Evolutionary conservation across 2,888 invertebrate genomes (phyloP), one percentile per base, ranked within the genome.

Genomic region (Gryllus longicercus): DNA sequence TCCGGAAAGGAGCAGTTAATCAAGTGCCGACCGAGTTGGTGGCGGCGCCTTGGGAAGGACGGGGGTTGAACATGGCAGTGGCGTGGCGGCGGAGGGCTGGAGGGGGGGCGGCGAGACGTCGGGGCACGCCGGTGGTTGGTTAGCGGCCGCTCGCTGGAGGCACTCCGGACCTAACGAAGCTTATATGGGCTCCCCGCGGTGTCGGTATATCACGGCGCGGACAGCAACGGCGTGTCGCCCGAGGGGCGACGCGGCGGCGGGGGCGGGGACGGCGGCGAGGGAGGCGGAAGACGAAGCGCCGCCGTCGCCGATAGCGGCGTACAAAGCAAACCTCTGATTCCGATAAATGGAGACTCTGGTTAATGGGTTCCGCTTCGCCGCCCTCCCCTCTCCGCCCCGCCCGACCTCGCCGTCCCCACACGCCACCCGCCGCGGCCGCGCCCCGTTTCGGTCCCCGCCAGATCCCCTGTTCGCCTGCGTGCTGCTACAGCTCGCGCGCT

Each of bases 131-230:
- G 38, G 38, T 38, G 38, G 38, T 38, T 38, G 38, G 38, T 38
- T 38, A 38, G 38, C 38, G 38, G 38, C 38, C 38, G 38, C 38
- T 38, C 38, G 38, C 38, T 38, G 38, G 38, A 38, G 38, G 38
- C 38, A 38, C 38, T 38, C 38, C 8, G 63, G 63, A 14, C 63
- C 63, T 63, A 63, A 63, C 63, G 63, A 63, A 63, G 63, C 63
- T 63, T 63, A 63, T 63, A 63, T 63, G 63, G 63, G 63, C 16
- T 14, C 63, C 63, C 63, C 63, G 63, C 63, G 63, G 63, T n/a
- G n/a, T 63, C 63, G 63, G 63, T 63, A 63, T 63, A 63, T 63
- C 63, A 63, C 63, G n/a, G 63, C 63, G 63, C 63, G n/a, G 63
- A 63, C 63, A 63, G 63, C 16, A 63, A n/a, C 63, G 63, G n/a